phyloP scores from a whole-genome alignment of 1,140 invertebrate species.

The Bombus waltoni region DNA sequence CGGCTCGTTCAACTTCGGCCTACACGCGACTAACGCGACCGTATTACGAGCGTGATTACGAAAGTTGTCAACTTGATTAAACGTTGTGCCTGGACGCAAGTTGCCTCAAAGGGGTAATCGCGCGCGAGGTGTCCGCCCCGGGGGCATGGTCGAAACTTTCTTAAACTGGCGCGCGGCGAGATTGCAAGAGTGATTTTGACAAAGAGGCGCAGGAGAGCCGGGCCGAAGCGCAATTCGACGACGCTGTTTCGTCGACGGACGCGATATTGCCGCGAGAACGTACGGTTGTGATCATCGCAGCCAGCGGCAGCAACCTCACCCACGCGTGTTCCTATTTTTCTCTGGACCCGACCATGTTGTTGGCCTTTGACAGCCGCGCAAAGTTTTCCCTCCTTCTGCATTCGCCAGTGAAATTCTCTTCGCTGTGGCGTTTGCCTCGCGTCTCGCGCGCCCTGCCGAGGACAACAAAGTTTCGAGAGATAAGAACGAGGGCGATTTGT shows the following conservation, averaged over 20 bases:
- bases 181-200: constrained; percentile 61
- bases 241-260: constrained; percentile 32
- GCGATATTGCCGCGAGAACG: too few species aligned
- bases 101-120: constrained; percentile 70
- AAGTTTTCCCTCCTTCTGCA: too few species aligned
- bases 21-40: constrained; percentile 37
- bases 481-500: too few species aligned
- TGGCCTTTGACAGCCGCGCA: too few species aligned
- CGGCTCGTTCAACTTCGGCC: constrained; percentile 48
- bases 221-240: constrained; percentile 2
- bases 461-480: too few species aligned
- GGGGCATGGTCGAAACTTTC: constrained; percentile 60
- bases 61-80: constrained; percentile 73
- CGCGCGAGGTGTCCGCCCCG: constrained; percentile 67
- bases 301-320: too few species aligned
- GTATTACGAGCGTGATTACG: constrained; percentile 69
- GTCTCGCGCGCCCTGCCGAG: too few species aligned
- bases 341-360: too few species aligned
- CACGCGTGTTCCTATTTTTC: too few species aligned
- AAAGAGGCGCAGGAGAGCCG: background rate
- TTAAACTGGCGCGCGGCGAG: constrained; percentile 56
- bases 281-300: too few species aligned
- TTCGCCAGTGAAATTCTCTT: too few species aligned
- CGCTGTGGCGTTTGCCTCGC: too few species aligned
- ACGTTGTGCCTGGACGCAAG: constrained; percentile 64